Conservation (phyloP, 2,888 invertebrate species). For the Beris chalybata region DNA sequence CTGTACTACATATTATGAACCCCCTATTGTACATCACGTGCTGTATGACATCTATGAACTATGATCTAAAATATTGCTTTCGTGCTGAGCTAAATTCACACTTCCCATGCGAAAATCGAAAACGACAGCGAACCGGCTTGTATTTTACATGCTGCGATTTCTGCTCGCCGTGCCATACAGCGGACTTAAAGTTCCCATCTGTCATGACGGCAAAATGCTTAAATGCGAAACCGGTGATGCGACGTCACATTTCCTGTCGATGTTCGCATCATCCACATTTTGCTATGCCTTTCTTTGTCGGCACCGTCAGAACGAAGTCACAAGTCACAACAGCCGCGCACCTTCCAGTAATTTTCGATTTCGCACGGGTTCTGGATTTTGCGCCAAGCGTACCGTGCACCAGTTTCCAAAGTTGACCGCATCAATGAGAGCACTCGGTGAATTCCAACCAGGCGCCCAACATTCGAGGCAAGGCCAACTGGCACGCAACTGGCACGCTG, state of each 20-base stretch:
- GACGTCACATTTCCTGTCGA: background rate
- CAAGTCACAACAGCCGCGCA: background rate
- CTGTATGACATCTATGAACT: too few species aligned
- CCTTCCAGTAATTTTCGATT: conserved; percentile 3
- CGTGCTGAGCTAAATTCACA: too few species aligned
- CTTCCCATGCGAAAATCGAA: too few species aligned
- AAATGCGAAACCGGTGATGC: background rate
- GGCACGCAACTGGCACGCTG: too few species aligned
- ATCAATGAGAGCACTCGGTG: conserved; percentile 38
- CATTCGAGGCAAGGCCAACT: background rate
- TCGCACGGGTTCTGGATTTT: conserved; percentile 3
- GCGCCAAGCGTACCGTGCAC: conserved; percentile 12
- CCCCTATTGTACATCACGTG: too few species aligned
- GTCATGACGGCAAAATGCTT: conserved; percentile 2
- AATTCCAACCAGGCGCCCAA: conserved; percentile 31
- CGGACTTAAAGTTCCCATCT: conserved; percentile 32
- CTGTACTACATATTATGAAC: too few species aligned
- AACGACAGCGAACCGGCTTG: background rate
- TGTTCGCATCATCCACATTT: background rate
- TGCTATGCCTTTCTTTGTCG: background rate
- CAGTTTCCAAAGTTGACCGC: conserved; percentile 33
- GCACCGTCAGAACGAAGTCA: background rate
- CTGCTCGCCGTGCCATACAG: conserved; percentile 24
- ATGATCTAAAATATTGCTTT: too few species aligned
- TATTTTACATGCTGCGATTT: conserved; percentile 5